Percentiles rank a stretch among this genome's conserved stretches.
phyloP scores from a whole-genome alignment of 2,797 vertebrate species.

The Orientallactaga sibirica region DNA sequence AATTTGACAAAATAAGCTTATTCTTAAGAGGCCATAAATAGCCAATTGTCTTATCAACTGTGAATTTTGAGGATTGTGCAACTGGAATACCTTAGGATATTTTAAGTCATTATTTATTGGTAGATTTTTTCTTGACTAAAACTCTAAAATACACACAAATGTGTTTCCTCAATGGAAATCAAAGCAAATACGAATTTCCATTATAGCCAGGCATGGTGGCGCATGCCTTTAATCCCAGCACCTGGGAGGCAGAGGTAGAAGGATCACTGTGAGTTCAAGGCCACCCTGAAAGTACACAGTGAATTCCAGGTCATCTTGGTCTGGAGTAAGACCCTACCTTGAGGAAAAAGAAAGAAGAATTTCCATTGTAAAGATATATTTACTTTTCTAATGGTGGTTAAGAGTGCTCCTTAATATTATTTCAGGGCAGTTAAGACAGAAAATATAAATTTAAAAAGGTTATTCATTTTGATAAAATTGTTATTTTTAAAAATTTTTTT shows the following conservation, averaged over 20 bases:
- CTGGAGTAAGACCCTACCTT: too few relatives aligned
- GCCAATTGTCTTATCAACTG: neutral
- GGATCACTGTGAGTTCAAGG: too few relatives aligned
- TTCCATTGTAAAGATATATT: conserved; percentile 4
- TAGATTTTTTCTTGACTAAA: conserved; percentile 22
- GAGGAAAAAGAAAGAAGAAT: too few relatives aligned
- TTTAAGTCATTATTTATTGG: conserved; percentile 32
- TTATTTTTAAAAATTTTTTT: too few relatives aligned
- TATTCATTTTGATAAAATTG: neutral
- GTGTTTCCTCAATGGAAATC: conserved; percentile 29
- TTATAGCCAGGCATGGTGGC: neutral
- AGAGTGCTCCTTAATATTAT: conserved; percentile 44
- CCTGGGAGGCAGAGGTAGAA: too few relatives aligned
- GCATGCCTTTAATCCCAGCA: too few relatives aligned
- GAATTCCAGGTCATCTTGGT: too few relatives aligned
- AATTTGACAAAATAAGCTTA: conserved; percentile 25
- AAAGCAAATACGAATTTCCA: conserved; percentile 3
- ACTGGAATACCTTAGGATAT: conserved; percentile 30
- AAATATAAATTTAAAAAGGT: neutral
- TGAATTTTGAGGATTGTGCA: neutral
- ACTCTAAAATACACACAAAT: neutral
- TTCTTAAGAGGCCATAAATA: neutral
- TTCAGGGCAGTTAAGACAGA: neutral
- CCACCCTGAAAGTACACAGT: too few relatives aligned
- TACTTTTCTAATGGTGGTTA: conserved; percentile 28